Conservation (phyloP, 2,113 vertebrate genomes). For the Podocnemis expansa region DNA sequence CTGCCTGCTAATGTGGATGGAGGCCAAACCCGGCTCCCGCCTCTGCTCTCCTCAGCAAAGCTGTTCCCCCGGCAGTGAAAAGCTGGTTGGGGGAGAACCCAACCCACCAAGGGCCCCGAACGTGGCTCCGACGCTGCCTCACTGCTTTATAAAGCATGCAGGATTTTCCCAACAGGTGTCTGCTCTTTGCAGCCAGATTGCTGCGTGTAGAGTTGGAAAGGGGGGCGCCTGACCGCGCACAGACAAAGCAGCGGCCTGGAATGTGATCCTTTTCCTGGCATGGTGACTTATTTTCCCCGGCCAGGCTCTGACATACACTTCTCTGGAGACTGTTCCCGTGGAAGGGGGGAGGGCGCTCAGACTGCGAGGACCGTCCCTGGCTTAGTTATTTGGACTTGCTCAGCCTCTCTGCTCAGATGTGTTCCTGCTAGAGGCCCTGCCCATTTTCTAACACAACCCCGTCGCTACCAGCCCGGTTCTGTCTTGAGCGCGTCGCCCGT, state of each 20-base stretch:
- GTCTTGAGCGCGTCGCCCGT: neutral
- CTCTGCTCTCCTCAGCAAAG: neutral
- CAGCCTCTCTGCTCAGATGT: neutral
- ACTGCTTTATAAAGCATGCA: neutral
- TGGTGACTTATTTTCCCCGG: neutral
- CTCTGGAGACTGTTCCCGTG: neutral
- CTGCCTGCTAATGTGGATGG: conserved; percentile 15
- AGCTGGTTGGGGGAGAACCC: neutral
- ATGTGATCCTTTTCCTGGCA: neutral
- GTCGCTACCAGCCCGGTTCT: neutral
- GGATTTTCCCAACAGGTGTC: neutral
- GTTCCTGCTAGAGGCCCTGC: neutral
- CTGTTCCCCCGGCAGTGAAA: conserved; percentile 3
- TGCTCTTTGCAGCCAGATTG: neutral
- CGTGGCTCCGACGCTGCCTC: neutral
- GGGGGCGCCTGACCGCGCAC: neutral
- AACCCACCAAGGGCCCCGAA: neutral
- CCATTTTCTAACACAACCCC: neutral
- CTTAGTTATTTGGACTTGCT: neutral
- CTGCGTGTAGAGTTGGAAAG: neutral
- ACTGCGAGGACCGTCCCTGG: neutral
- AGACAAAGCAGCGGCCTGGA: neutral
- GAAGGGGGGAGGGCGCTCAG: neutral
- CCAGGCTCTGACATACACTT: neutral
- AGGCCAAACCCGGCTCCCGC: neutral